These are phyloP conservation scores for Drosophila serrata DNA, from an alignment of 1,140 invertebrate species.

Conservation along the genomic window DNA sequence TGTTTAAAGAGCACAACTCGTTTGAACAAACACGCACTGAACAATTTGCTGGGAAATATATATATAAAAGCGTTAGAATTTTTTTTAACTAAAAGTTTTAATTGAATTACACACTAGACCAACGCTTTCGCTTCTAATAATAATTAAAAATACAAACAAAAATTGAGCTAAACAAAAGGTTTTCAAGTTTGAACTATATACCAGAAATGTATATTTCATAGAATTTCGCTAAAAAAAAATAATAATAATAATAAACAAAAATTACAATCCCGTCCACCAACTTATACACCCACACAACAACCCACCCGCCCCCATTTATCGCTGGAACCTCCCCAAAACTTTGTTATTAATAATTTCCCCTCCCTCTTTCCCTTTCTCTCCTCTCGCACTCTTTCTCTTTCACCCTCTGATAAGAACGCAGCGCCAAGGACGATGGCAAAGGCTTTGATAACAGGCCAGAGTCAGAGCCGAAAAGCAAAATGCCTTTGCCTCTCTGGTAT, in stretches of 20 bases:
- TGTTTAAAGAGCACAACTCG: conserved; percentile 78
- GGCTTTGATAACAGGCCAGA: conserved; percentile 54
- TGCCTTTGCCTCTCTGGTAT: conserved; percentile 2
- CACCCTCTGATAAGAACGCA: conserved; percentile 29
- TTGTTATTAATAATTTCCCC: conserved; percentile 17
- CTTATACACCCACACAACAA: not conserved
- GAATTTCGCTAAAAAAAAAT: conserved; percentile 68
- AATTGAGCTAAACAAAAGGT: conserved; percentile 50
- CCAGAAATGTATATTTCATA: conserved; percentile 18
- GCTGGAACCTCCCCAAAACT: conserved; percentile 5
- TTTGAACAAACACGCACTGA: conserved; percentile 48
- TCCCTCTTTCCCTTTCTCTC: not conserved
- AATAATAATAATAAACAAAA: conserved; percentile 54
- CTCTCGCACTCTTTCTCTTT: not conserved
- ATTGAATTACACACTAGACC: conserved; percentile 56
- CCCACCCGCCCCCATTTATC: conserved; percentile 8
- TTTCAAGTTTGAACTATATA: conserved; percentile 20
- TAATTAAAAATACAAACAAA: conserved; percentile 53
- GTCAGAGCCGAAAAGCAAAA: conserved; percentile 16
- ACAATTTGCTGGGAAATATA: conserved; percentile 59
- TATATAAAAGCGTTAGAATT: conserved; percentile 21
- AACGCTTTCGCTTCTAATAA: conserved; percentile 35
- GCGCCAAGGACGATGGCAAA: conserved; percentile 46
- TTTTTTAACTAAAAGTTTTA: conserved; percentile 4
- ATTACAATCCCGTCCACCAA: conserved; percentile 5